phyloP scores from a whole-genome alignment of 2,113 vertebrate genomes.

The Malurus melanocephalus region DNA sequence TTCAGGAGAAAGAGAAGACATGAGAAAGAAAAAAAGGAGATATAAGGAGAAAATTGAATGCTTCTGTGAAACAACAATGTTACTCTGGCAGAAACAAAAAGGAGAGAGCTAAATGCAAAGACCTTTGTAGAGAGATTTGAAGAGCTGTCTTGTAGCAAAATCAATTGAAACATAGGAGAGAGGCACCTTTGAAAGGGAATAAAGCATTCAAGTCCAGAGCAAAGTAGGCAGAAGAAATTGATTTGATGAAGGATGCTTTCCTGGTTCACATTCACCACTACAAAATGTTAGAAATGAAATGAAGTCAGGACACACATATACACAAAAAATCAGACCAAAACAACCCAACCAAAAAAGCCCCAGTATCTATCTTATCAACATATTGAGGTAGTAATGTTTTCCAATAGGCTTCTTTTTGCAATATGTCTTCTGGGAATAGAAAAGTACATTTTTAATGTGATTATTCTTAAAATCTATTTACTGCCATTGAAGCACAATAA shows the following conservation, averaged over 20 bases:
- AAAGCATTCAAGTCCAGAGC: background rate
- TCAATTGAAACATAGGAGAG: background rate
- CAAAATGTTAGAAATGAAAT: background rate
- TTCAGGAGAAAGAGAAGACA: background rate
- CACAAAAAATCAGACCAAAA: background rate
- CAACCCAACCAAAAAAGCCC: rapidly evolving
- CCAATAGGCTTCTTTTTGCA: background rate
- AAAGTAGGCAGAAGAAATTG: background rate
- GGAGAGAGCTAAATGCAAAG: background rate
- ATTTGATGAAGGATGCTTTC: background rate
- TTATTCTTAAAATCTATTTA: background rate
- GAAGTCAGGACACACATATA: background rate
- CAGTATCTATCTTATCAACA: background rate
- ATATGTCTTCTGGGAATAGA: background rate
- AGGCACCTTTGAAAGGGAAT: background rate
- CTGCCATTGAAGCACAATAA: background rate
- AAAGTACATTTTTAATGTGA: background rate
- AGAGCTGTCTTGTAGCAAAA: background rate
- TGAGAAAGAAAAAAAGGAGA: background rate
- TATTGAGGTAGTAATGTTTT: background rate
- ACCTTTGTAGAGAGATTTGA: background rate
- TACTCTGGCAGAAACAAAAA: background rate
- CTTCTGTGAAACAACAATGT: background rate
- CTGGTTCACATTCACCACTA: background rate
- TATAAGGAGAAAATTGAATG: background rate